Conservation (phyloP, 2,113 vertebrate species). For the Notechis scutatus region DNA sequence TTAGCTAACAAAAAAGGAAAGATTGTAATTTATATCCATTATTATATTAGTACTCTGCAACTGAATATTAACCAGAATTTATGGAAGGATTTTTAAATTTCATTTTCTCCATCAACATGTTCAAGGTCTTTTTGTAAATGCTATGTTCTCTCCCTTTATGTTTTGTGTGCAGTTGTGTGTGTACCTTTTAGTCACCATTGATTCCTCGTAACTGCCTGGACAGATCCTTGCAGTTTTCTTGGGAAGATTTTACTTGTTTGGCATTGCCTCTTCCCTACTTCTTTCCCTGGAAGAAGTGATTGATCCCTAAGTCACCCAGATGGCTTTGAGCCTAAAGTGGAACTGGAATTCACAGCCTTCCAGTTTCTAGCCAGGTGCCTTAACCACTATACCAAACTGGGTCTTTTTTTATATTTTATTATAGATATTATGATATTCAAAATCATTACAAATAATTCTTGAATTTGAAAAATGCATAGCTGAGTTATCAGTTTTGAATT, state of each 20-base stretch:
- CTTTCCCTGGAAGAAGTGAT: not conserved
- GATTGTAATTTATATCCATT: not conserved
- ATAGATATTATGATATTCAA: not conserved
- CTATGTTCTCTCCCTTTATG: not conserved
- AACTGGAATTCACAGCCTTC: not conserved
- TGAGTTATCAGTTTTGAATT: not conserved
- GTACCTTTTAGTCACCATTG: not conserved
- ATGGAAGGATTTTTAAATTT: conserved; percentile 10
- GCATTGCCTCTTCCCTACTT: not conserved
- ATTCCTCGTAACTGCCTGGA: not conserved
- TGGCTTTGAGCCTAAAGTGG: not conserved
- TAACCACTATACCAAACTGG: not conserved
- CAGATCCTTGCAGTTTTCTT: not conserved
- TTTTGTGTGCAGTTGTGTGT: not conserved
- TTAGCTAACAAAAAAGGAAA: not conserved
- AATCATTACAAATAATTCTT: not conserved
- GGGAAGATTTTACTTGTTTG: not conserved
- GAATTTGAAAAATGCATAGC: not conserved
- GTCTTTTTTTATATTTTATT: not conserved
- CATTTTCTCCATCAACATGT: not conserved
- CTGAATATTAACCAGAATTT: not conserved
- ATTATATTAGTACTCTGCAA: not conserved
- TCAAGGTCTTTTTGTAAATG: not conserved
- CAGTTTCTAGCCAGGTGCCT: not conserved
- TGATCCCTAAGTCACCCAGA: not conserved